Percentiles rank a stretch among this genome's conserved stretches.
Evolutionary conservation across 2,888 invertebrate genomes (phyloP).

Genomic region (Desoria tigrina): DNA sequence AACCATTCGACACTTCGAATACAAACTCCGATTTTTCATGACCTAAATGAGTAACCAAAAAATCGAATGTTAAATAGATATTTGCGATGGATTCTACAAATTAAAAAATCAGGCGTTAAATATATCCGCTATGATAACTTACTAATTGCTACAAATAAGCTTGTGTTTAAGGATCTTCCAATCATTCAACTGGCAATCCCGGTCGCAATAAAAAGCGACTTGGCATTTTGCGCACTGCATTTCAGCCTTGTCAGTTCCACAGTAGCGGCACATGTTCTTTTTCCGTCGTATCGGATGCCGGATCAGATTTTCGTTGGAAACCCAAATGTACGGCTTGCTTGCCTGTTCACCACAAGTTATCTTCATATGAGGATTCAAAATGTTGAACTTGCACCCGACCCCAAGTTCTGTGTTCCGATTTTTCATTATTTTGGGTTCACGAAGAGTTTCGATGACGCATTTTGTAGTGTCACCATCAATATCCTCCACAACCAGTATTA

Average conservation of each 20-base stretch:
- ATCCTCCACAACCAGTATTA: constrained; percentile 19
- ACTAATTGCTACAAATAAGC: no score
- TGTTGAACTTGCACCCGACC: not conserved
- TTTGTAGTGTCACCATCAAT: constrained; percentile 5
- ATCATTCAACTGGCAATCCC: constrained; percentile 17
- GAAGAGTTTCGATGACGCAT: not conserved
- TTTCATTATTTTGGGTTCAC: not conserved
- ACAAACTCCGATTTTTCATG: no score
- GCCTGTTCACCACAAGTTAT: not conserved
- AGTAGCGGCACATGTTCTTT: constrained; percentile 23
- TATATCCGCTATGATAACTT: no score
- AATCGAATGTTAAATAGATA: no score
- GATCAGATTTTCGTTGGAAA: not conserved
- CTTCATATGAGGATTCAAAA: constrained; percentile 11
- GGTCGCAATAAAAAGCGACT: constrained; percentile 8
- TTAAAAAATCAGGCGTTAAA: no score
- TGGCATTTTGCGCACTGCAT: constrained; percentile 16
- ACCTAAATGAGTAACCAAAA: no score
- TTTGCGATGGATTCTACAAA: no score
- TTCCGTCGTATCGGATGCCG: constrained; percentile 8
- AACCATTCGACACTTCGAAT: no score
- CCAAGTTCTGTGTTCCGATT: not conserved
- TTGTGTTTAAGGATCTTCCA: constrained; percentile 25
- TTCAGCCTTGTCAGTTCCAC: constrained; percentile 22
- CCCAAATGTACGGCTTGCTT: no score